phyloP scores from a whole-genome alignment of 2,797 vertebrate genomes.

The Etheostoma nigrum region DNA sequence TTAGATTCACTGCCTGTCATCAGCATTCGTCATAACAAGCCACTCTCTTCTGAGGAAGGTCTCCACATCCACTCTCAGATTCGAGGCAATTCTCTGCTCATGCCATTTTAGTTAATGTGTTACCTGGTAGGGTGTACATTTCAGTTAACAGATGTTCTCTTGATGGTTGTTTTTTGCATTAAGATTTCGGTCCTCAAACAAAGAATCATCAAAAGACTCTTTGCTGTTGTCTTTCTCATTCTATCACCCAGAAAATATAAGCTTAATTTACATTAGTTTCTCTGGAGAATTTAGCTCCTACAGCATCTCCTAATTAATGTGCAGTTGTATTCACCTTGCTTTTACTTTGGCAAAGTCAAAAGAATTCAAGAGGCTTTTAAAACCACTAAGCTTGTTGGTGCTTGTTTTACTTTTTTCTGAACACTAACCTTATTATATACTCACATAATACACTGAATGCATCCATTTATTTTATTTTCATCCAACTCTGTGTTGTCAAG shows the following conservation, averaged over 20 bases:
- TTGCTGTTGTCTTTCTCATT: constrained; percentile 43
- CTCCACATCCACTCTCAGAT: constrained; percentile 36
- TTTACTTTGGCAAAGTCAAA: constrained; percentile 57
- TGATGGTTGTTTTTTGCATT: constrained; percentile 55
- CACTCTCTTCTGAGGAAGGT: constrained; percentile 40
- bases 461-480: constrained; percentile 32
- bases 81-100: constrained; percentile 34
- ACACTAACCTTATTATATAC: constrained; percentile 31
- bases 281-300: constrained; percentile 44
- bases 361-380: constrained; percentile 43
- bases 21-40: constrained; percentile 61
- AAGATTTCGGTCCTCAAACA: constrained; percentile 39
- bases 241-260: constrained; percentile 51
- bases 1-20: constrained; percentile 75
- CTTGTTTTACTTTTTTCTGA: constrained; percentile 28
- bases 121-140: constrained; percentile 60
- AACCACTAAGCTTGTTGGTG: constrained; percentile 23
- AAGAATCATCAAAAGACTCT: constrained; percentile 60
- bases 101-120: constrained; percentile 60
- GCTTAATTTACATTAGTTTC: constrained; percentile 62
- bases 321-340: constrained; percentile 49
- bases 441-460: constrained; percentile 28
- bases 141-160: constrained; percentile 62
- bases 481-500: constrained; percentile 31
- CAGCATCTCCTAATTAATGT: constrained; percentile 53